Evolutionary conservation across 1,140 invertebrate genomes (phyloP), one percentile per base, ranked within the genome.

Genomic region (Drepana arcuata): DNA sequence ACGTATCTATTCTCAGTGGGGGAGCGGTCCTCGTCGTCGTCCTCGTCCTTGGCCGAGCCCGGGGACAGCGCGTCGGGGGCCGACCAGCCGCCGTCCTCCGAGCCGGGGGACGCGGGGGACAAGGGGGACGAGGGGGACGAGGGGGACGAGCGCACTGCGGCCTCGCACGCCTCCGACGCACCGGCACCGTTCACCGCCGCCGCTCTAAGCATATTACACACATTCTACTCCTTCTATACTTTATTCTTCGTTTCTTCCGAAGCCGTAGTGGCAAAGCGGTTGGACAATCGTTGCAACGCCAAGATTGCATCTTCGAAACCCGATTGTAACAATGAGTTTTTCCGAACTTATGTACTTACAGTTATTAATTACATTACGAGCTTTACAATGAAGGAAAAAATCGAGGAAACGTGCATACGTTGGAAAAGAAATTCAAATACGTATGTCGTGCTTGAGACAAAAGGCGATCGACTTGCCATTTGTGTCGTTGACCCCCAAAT

Each of bases 31-130:
- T 59, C 57, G 1, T 51, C 56, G 9, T 63, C 56, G 1, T 65
- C 59, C 0, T 69, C 62, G 1, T 62, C 60, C 4, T 36, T 41
- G 2, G 39, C 61, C 1, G 67, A 70, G 26, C 73, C 73, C 0
- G 73, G 73, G 0, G 71, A 78, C 31, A 79, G 55, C 21, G 66
- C 73, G 35, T 75, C 67, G 6, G 61, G 62, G 1, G 33, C 49
- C 5, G 62, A 66, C 47, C 61, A 69, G 16, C 41, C 44, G 12
- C 26, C 14, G 16, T 27, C 4, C 18, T 4, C 9, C 18, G 18
- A 9, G 18, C 38, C 30, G 7, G 36, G 13, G 2, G 27, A 44
- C 11, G 40, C 39, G 6, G 24, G 27, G 36, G 41, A 53, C n/a
- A 38, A 45, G 7, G 42, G 49, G 7, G 18, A 37, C 16, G 49